Conservation (phyloP, 2,888 invertebrate genomes). For the Coenonympha glycerion region DNA sequence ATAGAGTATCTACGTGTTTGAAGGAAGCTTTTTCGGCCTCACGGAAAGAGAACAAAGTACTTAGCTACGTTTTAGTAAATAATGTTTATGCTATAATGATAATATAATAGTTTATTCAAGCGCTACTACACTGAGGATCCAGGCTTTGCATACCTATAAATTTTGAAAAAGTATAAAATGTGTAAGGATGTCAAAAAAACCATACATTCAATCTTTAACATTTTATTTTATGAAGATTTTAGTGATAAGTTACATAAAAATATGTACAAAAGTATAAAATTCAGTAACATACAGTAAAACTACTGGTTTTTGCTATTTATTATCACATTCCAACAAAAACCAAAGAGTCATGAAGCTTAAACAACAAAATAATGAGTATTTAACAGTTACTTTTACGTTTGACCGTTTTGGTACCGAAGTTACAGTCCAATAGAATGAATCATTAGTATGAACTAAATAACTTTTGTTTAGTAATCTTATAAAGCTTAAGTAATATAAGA, state of each 20-base stretch:
- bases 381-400: neutral
- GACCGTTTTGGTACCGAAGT: neutral
- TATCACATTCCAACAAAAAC: slow-evolving; percentile 30
- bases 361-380: slow-evolving; percentile 14
- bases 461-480: neutral
- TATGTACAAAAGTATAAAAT: slow-evolving; percentile 60
- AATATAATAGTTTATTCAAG: too few relatives aligned
- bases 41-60: too few relatives aligned
- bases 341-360: slow-evolving; percentile 5
- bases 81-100: too few relatives aligned
- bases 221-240: slow-evolving; percentile 29
- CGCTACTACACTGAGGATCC: too few relatives aligned
- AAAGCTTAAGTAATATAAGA: neutral
- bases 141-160: too few relatives aligned
- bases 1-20: too few relatives aligned
- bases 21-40: too few relatives aligned
- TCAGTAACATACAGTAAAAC: slow-evolving; percentile 23
- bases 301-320: slow-evolving; percentile 24
- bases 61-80: too few relatives aligned
- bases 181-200: neutral
- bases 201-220: slow-evolving; percentile 25
- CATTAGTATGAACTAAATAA: neutral
- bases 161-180: neutral
- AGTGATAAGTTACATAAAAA: slow-evolving; percentile 30
- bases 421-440: neutral